Percentiles rank a stretch among this genome's conserved stretches.
Conservation (phyloP, 2,797 vertebrate species). For the Lutjanus campechanus region DNA sequence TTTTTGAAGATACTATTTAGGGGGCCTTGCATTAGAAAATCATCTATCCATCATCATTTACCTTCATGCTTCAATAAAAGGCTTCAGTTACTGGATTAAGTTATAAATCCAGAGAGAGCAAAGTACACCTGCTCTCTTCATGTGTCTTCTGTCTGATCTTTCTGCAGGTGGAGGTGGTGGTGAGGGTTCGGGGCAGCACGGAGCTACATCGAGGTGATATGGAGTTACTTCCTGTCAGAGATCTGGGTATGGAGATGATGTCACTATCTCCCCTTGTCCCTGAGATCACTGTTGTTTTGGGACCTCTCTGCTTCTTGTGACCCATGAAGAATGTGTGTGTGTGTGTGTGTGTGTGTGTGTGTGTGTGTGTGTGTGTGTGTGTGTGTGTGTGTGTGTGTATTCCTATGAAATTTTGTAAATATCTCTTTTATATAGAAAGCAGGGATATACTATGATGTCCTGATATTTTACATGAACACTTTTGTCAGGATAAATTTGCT, state of each 20-base stretch:
- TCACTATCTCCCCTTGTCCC: constrained; percentile 9
- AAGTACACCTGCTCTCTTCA: neutral
- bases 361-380: constrained; percentile 23
- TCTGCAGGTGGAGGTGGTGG: constrained; percentile 66
- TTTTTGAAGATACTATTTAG: no score
- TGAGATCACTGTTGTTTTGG: constrained; percentile 66
- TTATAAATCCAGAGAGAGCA: neutral
- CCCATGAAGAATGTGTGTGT: constrained; percentile 4
- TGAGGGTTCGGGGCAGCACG: constrained; percentile 70
- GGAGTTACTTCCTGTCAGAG: constrained; percentile 84
- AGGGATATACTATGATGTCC: constrained; percentile 18
- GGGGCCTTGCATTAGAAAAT: no score
- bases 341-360: constrained; percentile 14
- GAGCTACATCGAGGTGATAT: constrained; percentile 76
- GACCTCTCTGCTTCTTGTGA: constrained; percentile 87
- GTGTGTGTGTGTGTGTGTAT: neutral
- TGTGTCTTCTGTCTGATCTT: constrained; percentile 5
- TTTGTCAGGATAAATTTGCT: constrained; percentile 6
- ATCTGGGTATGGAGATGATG: constrained; percentile 66
- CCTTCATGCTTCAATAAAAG: neutral
- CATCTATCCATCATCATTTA: no score
- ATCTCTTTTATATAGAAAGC: constrained; percentile 38
- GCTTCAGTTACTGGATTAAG: neutral
- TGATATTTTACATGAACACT: constrained; percentile 2
- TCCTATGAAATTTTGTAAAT: constrained; percentile 48